Evolutionary conservation across 2,113 vertebrate genomes (phyloP).

Genomic region (Zosterops borbonicus): DNA sequence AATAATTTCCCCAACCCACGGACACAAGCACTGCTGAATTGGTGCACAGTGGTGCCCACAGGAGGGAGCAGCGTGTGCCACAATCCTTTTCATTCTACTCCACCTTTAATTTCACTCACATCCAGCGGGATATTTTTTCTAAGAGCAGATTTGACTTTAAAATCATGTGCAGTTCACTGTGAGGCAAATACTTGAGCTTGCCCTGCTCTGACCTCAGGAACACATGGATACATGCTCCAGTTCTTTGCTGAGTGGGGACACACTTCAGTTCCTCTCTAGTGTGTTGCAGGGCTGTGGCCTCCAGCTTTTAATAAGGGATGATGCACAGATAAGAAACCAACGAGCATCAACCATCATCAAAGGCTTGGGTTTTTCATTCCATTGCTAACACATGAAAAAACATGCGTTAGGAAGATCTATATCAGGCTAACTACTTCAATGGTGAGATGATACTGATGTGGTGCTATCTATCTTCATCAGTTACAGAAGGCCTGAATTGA

Average conservation of each 20-base stretch:
- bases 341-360: background rate
- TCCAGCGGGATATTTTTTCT: background rate
- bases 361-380: background rate
- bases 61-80: slow-evolving; percentile 5
- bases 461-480: background rate
- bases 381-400: background rate
- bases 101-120: background rate
- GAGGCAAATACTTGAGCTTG: background rate
- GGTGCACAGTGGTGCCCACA: background rate
- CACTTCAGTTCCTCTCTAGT: background rate
- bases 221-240: background rate
- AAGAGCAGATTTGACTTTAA: background rate
- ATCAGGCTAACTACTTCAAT: background rate
- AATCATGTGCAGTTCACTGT: background rate
- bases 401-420: background rate
- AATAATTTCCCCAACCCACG: background rate
- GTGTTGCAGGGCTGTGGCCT: background rate
- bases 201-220: background rate
- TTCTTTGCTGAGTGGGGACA: background rate
- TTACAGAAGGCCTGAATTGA: background rate
- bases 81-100: background rate
- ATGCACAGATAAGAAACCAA: background rate
- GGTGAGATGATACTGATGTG: background rate
- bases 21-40: background rate
- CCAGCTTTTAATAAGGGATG: background rate